Evolutionary conservation across 1,140 invertebrate genomes (phyloP).

Genomic region (Zaprionus taronus): DNA sequence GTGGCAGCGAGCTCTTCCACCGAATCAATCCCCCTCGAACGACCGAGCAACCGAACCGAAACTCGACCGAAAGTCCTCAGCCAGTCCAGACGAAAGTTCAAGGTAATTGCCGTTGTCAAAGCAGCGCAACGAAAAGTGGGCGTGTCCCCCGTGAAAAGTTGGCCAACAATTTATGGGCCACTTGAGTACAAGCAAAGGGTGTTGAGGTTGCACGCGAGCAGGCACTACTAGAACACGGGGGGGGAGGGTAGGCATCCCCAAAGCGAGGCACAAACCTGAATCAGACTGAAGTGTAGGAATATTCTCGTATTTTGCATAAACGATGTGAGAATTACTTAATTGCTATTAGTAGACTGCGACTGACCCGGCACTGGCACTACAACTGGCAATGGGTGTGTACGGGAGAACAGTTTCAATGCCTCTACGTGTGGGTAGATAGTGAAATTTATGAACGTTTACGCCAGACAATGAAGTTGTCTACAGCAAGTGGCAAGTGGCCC

Average conservation of each 20-base stretch:
- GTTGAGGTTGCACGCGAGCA: slow-evolving; percentile 82
- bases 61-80: neutral
- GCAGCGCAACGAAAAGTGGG: slow-evolving; percentile 78
- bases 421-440: slow-evolving; percentile 41
- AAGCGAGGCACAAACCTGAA: neutral
- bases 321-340: slow-evolving; percentile 83
- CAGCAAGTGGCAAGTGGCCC: slow-evolving; percentile 38
- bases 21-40: slow-evolving; percentile 7
- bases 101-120: slow-evolving; percentile 83
- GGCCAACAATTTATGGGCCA: slow-evolving; percentile 82
- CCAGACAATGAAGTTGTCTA: slow-evolving; percentile 78
- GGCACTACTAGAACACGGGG: slow-evolving; percentile 58
- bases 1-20: slow-evolving; percentile 32
- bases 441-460: slow-evolving; percentile 69
- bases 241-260: neutral
- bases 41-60: neutral
- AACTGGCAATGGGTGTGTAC: slow-evolving; percentile 42
- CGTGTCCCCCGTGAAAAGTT: slow-evolving; percentile 67
- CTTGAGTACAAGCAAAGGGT: slow-evolving; percentile 82
- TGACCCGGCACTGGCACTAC: neutral
- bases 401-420: slow-evolving; percentile 30
- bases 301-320: slow-evolving; percentile 77
- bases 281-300: slow-evolving; percentile 32
- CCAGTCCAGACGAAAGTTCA: slow-evolving; percentile 59
- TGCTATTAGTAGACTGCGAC: slow-evolving; percentile 46